Evolutionary conservation across 2,113 vertebrate genomes (phyloP).

Genomic region (Panthera leo): DNA sequence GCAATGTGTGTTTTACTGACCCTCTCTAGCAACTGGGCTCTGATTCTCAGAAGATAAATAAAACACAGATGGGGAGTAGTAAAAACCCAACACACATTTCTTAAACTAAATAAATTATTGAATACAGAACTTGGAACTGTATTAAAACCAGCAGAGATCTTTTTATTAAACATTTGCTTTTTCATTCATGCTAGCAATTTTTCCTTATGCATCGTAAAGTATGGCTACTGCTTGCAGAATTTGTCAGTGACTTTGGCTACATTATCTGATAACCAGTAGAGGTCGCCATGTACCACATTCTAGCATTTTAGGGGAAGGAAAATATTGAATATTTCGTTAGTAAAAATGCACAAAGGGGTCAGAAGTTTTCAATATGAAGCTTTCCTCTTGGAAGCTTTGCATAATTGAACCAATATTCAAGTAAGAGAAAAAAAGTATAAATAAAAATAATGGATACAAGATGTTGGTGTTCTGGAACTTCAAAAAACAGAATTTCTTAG

Average conservation of each 20-base stretch:
- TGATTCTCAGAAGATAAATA: conserved; percentile 54
- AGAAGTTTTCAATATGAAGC: conserved; percentile 71
- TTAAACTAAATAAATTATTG: conserved; percentile 45
- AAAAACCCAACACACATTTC: conserved; percentile 38
- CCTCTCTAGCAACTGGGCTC: background rate
- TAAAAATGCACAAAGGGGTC: background rate
- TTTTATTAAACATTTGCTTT: conserved; percentile 30
- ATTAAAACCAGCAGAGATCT: conserved; percentile 19
- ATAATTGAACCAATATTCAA: conserved; percentile 76
- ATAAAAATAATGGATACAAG: conserved; percentile 81
- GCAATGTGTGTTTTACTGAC: conserved; percentile 1
- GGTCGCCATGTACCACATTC: conserved; percentile 73
- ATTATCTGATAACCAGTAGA: conserved; percentile 76
- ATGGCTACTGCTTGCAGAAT: background rate
- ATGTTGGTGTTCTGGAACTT: conserved; percentile 69
- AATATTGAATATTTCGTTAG: background rate
- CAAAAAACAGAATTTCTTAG: conserved; percentile 72
- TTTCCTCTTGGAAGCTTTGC: conserved; percentile 71
- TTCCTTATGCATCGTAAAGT: background rate
- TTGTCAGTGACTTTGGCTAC: background rate
- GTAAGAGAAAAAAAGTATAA: conserved; percentile 72
- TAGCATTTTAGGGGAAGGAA: background rate
- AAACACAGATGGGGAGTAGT: background rate
- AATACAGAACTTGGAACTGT: conserved; percentile 9
- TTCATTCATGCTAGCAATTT: conserved; percentile 15